Evolutionary conservation across 2,888 invertebrate genomes (phyloP).

Genomic region (Prosapia bicincta): DNA sequence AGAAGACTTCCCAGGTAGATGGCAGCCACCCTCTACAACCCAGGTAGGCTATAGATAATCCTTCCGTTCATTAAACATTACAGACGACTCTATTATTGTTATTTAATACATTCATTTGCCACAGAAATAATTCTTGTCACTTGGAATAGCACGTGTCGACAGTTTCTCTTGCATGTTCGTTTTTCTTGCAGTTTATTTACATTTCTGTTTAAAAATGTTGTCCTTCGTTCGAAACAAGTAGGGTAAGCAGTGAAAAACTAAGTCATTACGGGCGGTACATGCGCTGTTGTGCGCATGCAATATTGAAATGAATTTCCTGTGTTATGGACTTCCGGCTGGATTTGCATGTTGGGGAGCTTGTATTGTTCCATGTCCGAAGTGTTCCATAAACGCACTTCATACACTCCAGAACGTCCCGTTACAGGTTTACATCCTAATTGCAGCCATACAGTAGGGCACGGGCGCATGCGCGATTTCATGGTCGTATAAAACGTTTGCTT

Average conservation of each 20-base stretch:
- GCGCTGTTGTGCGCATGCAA: neutral
- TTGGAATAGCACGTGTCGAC: neutral
- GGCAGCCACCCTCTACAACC: no score
- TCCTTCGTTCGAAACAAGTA: neutral
- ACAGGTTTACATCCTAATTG: no score
- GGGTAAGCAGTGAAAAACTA: neutral
- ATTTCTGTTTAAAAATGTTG: neutral
- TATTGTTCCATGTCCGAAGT: neutral
- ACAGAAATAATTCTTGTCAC: no score
- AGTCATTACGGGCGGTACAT: neutral
- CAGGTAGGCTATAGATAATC: no score
- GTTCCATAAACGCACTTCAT: neutral
- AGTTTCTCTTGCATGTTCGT: neutral
- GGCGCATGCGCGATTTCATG: no score
- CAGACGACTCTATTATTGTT: no score
- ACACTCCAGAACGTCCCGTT: neutral
- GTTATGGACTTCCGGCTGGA: neutral
- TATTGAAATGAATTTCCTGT: conserved; percentile 2
- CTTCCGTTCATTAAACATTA: no score
- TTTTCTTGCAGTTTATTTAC: neutral
- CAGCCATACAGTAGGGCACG: no score
- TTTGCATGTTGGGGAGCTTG: neutral
- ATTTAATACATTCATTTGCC: no score
- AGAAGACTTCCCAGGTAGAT: no score
- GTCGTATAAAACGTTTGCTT: no score